Evolutionary conservation across 2,113 vertebrate genomes (phyloP).

Genomic region (Sylvilagus bachmani): DNA sequence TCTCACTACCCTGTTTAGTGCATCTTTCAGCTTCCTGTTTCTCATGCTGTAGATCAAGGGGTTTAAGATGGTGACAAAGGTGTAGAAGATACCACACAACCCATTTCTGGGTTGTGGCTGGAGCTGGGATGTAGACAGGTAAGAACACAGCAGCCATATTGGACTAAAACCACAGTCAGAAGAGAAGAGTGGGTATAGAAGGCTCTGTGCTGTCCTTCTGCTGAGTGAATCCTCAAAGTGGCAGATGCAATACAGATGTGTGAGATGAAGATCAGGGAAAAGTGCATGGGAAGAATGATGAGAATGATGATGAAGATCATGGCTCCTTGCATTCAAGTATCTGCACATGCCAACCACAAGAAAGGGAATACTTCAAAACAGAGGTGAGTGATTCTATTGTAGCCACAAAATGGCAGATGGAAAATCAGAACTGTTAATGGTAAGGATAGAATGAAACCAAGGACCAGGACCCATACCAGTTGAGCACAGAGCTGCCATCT

Average conservation of each 20-base stretch:
- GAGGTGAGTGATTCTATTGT: conserved; percentile 45
- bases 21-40: conserved; percentile 52
- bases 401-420: conserved; percentile 39
- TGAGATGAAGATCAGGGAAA: conserved; percentile 6
- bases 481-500: not conserved
- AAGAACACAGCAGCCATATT: too few species aligned
- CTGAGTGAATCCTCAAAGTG: not conserved
- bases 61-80: conserved; percentile 59
- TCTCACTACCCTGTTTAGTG: conserved; percentile 10
- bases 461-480: not conserved
- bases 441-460: conserved; percentile 52
- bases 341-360: conserved; percentile 48
- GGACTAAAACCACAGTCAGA: too few species aligned
- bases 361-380: conserved; percentile 42
- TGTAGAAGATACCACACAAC: conserved; percentile 52
- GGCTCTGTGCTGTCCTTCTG: too few species aligned
- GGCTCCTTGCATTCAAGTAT: not conserved
- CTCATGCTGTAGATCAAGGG: conserved; percentile 39
- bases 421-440: conserved; percentile 42
- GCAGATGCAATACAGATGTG: not conserved
- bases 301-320: conserved; percentile 3
- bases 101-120: conserved; percentile 40
- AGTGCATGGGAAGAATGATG: conserved; percentile 19
- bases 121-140: too few species aligned
- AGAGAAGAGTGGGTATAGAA: too few species aligned